Percentiles rank a stretch among this genome's conserved stretches.
These are phyloP conservation scores for Asobara japonica DNA, from an alignment of 1,140 invertebrate species.

Conservation along the genomic window DNA sequence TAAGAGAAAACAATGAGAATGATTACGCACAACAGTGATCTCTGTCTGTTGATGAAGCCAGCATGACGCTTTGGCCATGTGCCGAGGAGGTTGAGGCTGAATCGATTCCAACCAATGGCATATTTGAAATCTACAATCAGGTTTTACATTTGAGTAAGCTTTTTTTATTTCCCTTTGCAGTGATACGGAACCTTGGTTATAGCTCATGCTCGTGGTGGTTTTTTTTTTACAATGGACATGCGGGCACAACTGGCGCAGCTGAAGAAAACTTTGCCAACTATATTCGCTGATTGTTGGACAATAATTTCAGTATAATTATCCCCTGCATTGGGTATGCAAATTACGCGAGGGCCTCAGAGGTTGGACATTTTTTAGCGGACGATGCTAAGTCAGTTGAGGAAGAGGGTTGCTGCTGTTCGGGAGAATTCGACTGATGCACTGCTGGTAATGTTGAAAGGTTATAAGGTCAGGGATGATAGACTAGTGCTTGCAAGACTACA, in stretches of 20 bases:
- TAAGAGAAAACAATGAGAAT: constrained; percentile 23
- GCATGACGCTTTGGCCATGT: constrained; percentile 36
- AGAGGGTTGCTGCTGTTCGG: neutral
- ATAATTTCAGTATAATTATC: neutral
- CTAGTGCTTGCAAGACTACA: no score
- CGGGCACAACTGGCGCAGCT: neutral
- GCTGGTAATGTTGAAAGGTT: no score
- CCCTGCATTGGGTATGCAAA: constrained; percentile 11
- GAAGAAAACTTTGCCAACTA: neutral
- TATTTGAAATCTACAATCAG: constrained; percentile 29
- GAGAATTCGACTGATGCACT: no score
- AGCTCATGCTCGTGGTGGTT: neutral
- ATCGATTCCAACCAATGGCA: constrained; percentile 36
- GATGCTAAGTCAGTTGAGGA: neutral
- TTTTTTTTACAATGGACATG: neutral
- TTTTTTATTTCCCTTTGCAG: neutral
- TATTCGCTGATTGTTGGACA: neutral
- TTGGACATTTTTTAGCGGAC: neutral
- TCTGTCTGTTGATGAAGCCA: constrained; percentile 1
- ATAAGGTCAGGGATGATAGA: no score
- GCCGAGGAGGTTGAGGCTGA: constrained; percentile 33
- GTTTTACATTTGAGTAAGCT: neutral
- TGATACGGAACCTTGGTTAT: neutral
- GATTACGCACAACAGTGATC: constrained; percentile 4
- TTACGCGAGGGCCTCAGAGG: neutral